phyloP scores from a whole-genome alignment of 2,797 vertebrate species.

The Mallotus villosus region DNA sequence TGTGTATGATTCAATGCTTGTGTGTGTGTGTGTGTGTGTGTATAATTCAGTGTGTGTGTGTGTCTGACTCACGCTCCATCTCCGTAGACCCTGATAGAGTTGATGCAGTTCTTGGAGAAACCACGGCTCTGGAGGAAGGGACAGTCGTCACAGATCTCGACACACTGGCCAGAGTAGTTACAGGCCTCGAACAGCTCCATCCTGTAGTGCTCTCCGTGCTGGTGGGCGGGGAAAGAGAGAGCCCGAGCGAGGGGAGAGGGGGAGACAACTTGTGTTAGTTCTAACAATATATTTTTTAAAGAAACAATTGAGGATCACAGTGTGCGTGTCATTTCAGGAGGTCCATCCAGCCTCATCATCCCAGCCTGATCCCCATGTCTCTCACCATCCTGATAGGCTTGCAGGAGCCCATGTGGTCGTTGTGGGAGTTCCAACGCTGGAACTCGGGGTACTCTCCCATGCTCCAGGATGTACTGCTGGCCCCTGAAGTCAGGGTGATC shows the following conservation, averaged over 20 bases:
- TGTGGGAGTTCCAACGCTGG: conserved; percentile 87
- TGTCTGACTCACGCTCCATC: conserved; percentile 85
- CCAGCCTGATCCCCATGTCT: not conserved
- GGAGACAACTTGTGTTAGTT: not conserved
- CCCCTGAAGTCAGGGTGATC: conserved; percentile 89
- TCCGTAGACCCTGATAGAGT: conserved; percentile 85
- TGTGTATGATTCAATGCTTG: not conserved
- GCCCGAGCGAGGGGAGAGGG: too few species aligned
- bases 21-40: not conserved
- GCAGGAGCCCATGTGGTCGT: conserved; percentile 92
- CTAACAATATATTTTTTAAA: not conserved
- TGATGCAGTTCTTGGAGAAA: conserved; percentile 85
- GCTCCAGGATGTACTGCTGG: conserved; percentile 91
- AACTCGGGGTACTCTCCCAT: conserved; percentile 88
- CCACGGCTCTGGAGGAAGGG: conserved; percentile 87
- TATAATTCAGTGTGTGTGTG: conserved; percentile 5
- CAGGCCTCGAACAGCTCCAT: conserved; percentile 85
- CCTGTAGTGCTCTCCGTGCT: conserved; percentile 89
- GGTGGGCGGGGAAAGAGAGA: conserved; percentile 9
- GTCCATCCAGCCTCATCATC: not conserved
- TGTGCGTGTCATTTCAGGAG: too few species aligned
- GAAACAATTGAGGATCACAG: not conserved
- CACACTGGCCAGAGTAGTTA: conserved; percentile 84
- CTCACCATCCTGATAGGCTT: conserved; percentile 88
- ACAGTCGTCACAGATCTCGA: conserved; percentile 86